Evolutionary conservation across 2,797 vertebrate species (phyloP).

Genomic region (Microctenopoma stevenorrisi): DNA sequence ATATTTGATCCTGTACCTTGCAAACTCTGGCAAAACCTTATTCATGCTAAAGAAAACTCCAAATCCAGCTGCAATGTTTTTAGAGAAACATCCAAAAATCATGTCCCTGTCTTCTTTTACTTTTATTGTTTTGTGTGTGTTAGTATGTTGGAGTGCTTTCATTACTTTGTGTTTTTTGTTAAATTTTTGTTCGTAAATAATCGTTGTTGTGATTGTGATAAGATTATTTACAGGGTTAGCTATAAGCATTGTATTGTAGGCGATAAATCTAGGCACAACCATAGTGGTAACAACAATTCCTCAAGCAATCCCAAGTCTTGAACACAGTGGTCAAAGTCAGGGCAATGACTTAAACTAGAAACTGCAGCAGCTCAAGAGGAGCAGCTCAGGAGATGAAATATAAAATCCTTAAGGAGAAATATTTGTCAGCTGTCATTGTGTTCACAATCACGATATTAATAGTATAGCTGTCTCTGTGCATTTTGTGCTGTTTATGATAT

Average conservation of each 20-base stretch:
- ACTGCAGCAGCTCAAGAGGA: not conserved
- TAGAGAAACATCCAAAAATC: conserved; percentile 8
- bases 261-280: conserved; percentile 1
- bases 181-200: conserved; percentile 26
- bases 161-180: conserved; percentile 19
- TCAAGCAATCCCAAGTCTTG: not conserved
- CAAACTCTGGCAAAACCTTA: conserved; percentile 15
- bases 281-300: not conserved
- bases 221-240: conserved; percentile 13
- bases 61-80: conserved; percentile 14
- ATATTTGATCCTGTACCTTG: conserved; percentile 9
- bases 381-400: too few species aligned
- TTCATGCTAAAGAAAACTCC: conserved; percentile 23
- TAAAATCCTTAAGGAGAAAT: not conserved
- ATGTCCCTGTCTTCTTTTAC: conserved; percentile 2
- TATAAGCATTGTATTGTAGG: conserved; percentile 1
- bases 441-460: conserved; percentile 8
- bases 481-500: not conserved
- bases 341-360: not conserved
- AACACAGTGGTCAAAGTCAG: not conserved
- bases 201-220: conserved; percentile 22
- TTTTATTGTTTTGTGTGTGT: conserved; percentile 8
- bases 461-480: not conserved
- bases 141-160: conserved; percentile 22
- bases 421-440: conserved; percentile 1